Base-by-base conservation (phyloP, 2,113 vertebrate species). In the Acrocephalus kingi region DNA sequence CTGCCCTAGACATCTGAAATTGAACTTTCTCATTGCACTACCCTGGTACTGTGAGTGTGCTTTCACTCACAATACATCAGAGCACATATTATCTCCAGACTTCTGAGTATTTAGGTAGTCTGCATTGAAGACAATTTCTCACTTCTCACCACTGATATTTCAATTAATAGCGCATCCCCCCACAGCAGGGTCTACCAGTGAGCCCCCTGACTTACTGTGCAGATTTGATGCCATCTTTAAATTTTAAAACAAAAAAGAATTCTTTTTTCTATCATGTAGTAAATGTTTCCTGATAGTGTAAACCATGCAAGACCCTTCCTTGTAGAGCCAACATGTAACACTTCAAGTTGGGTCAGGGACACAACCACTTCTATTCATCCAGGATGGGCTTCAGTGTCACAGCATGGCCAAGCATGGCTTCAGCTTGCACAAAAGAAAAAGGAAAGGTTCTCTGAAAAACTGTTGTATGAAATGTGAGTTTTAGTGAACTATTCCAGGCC, bases 1-100 rank as follows among this genome's bases (percentile, higher is more conserved):
- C 93, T 93, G 39, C 83, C 92, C 88, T 89, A 92, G 79, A 89
- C 90, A 82, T 94, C 90, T 91, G 77, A 91, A 83, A 94, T 39
- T 89, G 79, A 90, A 95, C 85, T 96, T 94, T 94, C 72, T 45
- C 37, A 72, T 86, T 15, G 2, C 69, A 90, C 27, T 94, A 63
- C 19, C 25, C n/a, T 49, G 62, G 17, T 56, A 92, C 85, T 78
- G 64, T 41, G 66, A 92, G 39, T 82, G 31, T 52, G 37, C 37
- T 37, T 95, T 81, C 76, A 15, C 61, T 79, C 61, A 45, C 61
- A 90, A 64, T 86, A 93, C 83, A 93, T 90, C 68, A 68, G 37
- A 93, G 33, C 23, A 71, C 56, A 8, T 63, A 83, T 85, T 76
- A 83, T 61, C 8, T 41, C 27, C 56, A 88, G 64, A 84, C 28